Conservation (phyloP, 2,797 vertebrate species). For the Cuculus canorus region DNA sequence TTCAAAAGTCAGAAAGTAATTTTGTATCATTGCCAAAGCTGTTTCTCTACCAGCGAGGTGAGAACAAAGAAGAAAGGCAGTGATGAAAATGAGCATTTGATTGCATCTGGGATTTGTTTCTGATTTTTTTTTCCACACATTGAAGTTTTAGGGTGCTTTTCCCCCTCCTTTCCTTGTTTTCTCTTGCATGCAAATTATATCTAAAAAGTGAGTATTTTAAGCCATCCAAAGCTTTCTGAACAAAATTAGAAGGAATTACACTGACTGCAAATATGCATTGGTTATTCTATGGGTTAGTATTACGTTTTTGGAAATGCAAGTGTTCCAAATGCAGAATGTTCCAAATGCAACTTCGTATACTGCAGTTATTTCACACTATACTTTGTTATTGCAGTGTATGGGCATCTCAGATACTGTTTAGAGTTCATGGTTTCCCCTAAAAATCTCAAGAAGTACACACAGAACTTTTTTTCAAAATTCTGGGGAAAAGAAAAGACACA, state of each 20-base stretch:
- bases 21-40: neutral
- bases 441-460: neutral
- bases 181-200: neutral
- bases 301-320: neutral
- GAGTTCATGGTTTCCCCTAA: neutral
- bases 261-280: neutral
- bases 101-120: neutral
- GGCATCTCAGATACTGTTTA: neutral
- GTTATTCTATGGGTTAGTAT: neutral
- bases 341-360: neutral
- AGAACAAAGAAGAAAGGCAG: constrained; percentile 15
- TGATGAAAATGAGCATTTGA: neutral
- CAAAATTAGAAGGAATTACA: neutral
- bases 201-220: neutral
- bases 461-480: neutral
- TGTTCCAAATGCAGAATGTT: neutral
- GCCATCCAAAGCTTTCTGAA: neutral
- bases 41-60: neutral
- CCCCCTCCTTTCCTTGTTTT: neutral
- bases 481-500: neutral
- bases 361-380: neutral
- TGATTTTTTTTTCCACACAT: neutral
- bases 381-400: neutral
- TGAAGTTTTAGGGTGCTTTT: neutral
- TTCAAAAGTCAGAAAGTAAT: constrained; percentile 10